A percentile compares a stretch with the other conserved stretches of the same genome.
phyloP scores from a whole-genome alignment of 2,113 vertebrate genomes.

The Apus apus region DNA sequence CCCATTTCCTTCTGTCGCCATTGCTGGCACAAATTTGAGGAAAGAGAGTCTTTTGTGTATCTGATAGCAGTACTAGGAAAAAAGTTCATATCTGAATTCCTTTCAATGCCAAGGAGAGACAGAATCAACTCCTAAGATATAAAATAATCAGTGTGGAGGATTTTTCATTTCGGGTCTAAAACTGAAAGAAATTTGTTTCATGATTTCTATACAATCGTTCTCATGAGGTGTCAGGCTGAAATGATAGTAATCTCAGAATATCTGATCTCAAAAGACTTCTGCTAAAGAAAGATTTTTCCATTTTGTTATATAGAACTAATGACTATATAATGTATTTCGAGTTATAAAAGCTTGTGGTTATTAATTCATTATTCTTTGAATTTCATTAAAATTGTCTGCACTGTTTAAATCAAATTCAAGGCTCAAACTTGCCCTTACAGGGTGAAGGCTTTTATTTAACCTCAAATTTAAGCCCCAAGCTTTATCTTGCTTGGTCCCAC shows the following conservation, averaged over 20 bases:
- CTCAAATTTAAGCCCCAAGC: background rate
- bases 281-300: conserved; percentile 61
- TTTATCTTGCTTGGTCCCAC: background rate
- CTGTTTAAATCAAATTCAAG: conserved; percentile 29
- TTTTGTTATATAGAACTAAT: conserved; percentile 58
- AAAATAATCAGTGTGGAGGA: background rate
- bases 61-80: background rate
- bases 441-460: background rate
- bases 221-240: conserved; percentile 38
- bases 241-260: conserved; percentile 60
- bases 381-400: conserved; percentile 36
- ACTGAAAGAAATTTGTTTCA: conserved; percentile 26
- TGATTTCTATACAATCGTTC: conserved; percentile 23
- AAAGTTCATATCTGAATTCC: background rate
- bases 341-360: conserved; percentile 61
- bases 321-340: conserved; percentile 45
- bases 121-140: background rate
- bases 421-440: background rate
- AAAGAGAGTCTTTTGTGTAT: background rate
- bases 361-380: conserved; percentile 64
- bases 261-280: conserved; percentile 49
- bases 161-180: conserved; percentile 36
- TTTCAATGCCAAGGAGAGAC: background rate
- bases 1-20: background rate
- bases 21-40: background rate